Evolutionary conservation across 2,113 vertebrate genomes (phyloP).

Genomic region (Apodemus sylvaticus): DNA sequence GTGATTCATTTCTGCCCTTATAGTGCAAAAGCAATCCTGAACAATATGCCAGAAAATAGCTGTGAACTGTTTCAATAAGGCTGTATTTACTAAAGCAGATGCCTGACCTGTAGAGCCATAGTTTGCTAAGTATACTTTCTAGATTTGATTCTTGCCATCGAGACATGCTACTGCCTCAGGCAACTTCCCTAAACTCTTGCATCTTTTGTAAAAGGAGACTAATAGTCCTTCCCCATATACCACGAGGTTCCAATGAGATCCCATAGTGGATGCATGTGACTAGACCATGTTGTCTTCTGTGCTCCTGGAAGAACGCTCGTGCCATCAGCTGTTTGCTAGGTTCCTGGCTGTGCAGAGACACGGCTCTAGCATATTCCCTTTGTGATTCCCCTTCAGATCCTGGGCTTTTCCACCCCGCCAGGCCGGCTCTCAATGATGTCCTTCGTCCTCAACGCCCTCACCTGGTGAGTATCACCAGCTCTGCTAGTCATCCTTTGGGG

Average conservation of each 20-base stretch:
- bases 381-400: constrained; percentile 86
- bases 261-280: not conserved
- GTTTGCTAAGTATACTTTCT: not conserved
- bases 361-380: constrained; percentile 50
- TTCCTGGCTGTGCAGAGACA: not conserved
- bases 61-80: not conserved
- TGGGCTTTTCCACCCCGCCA: constrained; percentile 94
- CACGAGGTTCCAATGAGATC: not conserved
- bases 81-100: not conserved
- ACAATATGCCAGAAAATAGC: not conserved
- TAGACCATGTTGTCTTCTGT: not conserved
- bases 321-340: not conserved
- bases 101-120: not conserved
- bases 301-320: not conserved
- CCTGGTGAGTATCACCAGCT: constrained; percentile 89
- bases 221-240: not conserved
- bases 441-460: constrained; percentile 97
- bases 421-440: constrained; percentile 98
- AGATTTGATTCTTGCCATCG: constrained; percentile 2
- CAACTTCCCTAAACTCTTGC: constrained; percentile 31
- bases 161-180: not conserved
- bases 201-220: not conserved
- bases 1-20: not conserved
- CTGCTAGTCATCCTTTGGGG: constrained; percentile 8
- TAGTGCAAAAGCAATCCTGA: not conserved